phyloP scores from a whole-genome alignment of 2,113 vertebrate species.

The Ophthalmolycus amberensis region DNA sequence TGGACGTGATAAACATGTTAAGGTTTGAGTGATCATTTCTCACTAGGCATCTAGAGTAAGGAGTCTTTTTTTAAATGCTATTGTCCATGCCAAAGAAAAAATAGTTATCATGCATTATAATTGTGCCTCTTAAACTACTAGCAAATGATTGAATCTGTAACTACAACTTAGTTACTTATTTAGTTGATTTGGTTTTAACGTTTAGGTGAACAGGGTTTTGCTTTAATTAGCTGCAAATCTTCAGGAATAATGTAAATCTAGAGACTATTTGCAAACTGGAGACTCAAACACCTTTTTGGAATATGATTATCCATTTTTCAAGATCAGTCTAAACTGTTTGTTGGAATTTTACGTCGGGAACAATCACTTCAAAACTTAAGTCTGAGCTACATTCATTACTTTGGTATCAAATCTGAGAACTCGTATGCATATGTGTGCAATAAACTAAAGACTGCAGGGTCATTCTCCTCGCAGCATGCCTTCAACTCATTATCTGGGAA shows the following conservation, averaged over 20 bases:
- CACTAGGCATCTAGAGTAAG: slow-evolving; percentile 36
- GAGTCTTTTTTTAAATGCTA: slow-evolving; percentile 29
- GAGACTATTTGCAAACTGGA: slow-evolving; percentile 23
- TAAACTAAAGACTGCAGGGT: slow-evolving; percentile 4
- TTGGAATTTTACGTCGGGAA: slow-evolving; percentile 41
- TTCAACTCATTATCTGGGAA: slow-evolving; percentile 31
- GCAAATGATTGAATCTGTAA: slow-evolving; percentile 19
- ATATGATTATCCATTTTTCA: slow-evolving; percentile 6
- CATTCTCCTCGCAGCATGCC: neutral
- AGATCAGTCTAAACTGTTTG: slow-evolving; percentile 19
- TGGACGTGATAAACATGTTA: slow-evolving; percentile 35
- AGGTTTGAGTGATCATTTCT: slow-evolving; percentile 29
- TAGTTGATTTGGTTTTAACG: slow-evolving; percentile 6
- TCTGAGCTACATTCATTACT: slow-evolving; percentile 49
- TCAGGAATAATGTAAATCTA: neutral
- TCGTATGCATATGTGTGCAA: slow-evolving; percentile 30
- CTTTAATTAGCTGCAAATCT: neutral
- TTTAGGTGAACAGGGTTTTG: slow-evolving; percentile 6
- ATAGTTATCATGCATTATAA: slow-evolving; percentile 47
- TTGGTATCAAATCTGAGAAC: slow-evolving; percentile 66
- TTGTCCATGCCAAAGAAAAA: slow-evolving; percentile 46
- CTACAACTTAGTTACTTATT: slow-evolving; percentile 7
- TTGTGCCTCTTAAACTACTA: slow-evolving; percentile 41
- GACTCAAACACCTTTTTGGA: slow-evolving; percentile 22
- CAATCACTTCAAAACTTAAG: slow-evolving; percentile 11